Evolutionary conservation across 2,113 vertebrate genomes (phyloP).

Genomic region (Bostrychus sinensis): DNA sequence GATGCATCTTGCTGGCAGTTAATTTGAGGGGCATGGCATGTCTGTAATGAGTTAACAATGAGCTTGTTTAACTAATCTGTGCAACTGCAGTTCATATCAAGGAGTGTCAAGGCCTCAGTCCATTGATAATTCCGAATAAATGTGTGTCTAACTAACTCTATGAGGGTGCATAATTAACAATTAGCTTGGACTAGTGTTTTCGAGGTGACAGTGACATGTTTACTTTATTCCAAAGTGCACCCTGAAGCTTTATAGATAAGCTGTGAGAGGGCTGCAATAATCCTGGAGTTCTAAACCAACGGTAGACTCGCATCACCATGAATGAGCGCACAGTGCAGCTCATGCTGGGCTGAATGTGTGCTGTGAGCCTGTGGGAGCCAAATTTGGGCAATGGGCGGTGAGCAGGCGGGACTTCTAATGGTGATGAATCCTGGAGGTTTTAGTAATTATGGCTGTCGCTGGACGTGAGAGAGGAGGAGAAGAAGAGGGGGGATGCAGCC

Average conservation of each 20-base stretch:
- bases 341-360: constrained; percentile 54
- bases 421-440: constrained; percentile 75
- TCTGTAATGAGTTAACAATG: not conserved
- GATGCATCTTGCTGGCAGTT: not conserved
- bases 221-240: constrained; percentile 30
- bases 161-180: constrained; percentile 31
- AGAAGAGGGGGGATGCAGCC: constrained; percentile 15
- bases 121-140: not conserved
- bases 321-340: constrained; percentile 42
- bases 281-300: constrained; percentile 40
- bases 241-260: constrained; percentile 26
- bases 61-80: not conserved
- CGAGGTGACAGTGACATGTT: constrained; percentile 30
- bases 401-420: constrained; percentile 73
- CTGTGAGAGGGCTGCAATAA: constrained; percentile 38
- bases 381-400: constrained; percentile 58
- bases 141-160: constrained; percentile 9
- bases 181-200: constrained; percentile 9
- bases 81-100: too few species aligned
- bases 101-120: not conserved
- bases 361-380: constrained; percentile 58
- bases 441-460: constrained; percentile 76
- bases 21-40: not conserved
- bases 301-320: constrained; percentile 44
- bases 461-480: constrained; percentile 42